phyloP scores from a whole-genome alignment of 2,888 invertebrate genomes.

The Zygogramma bicolorata region DNA sequence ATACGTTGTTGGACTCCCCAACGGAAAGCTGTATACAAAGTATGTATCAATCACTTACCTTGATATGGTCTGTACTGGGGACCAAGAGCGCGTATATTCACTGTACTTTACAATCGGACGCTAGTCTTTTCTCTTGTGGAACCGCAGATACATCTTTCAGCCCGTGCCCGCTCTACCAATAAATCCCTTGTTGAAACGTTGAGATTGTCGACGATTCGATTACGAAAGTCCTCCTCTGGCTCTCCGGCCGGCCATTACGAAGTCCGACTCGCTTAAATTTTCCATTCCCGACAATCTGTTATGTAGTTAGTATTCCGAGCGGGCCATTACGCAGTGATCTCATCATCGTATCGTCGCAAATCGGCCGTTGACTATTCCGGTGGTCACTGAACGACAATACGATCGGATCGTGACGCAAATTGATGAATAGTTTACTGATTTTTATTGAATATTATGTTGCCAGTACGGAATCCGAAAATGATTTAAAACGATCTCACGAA shows the following conservation, averaged over 20 bases:
- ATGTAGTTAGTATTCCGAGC: slow-evolving; percentile 52
- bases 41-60: too few relatives aligned
- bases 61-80: too few relatives aligned
- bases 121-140: neutral
- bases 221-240: neutral
- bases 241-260: slow-evolving; percentile 1
- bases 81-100: neutral
- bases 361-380: slow-evolving; percentile 53
- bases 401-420: slow-evolving; percentile 50
- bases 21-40: too few relatives aligned
- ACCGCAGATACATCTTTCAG: neutral
- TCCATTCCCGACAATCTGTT: slow-evolving; percentile 29
- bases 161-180: neutral
- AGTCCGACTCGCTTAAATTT: slow-evolving; percentile 8
- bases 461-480: neutral
- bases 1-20: too few relatives aligned
- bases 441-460: neutral
- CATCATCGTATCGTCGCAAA: slow-evolving; percentile 55
- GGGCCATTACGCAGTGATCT: slow-evolving; percentile 52
- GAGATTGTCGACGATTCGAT: neutral
- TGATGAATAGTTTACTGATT: slow-evolving; percentile 40
- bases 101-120: neutral
- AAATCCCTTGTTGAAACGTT: neutral
- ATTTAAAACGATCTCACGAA: neutral
- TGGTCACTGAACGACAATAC: slow-evolving; percentile 47